Percentiles rank a stretch among this genome's conserved stretches.
These are phyloP conservation scores for Meriones psammophilus DNA, from an alignment of 2,797 vertebrate genomes.

Conservation along the genomic window DNA sequence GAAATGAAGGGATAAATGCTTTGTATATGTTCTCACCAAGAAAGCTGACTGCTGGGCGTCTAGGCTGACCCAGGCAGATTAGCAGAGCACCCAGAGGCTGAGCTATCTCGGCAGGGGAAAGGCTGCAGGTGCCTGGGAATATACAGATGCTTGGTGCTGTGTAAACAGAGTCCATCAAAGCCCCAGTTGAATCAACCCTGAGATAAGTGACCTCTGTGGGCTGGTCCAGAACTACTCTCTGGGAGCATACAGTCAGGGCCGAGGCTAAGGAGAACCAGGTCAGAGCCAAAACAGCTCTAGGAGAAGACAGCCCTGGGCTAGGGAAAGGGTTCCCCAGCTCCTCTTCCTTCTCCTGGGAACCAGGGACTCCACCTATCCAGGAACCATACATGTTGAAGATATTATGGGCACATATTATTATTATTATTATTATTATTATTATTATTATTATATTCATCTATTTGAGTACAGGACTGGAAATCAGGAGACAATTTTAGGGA, in stretches of 20 bases:
- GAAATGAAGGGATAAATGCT: not conserved
- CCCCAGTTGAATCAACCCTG: not conserved
- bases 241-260: not conserved
- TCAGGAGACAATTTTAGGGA: not conserved
- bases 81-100: slow-evolving; percentile 63
- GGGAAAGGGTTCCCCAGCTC: not conserved
- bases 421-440: not conserved
- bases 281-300: not conserved
- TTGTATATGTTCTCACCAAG: slow-evolving; percentile 66
- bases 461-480: not conserved
- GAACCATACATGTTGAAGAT: not conserved
- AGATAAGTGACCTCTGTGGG: not conserved
- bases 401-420: not conserved
- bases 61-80: slow-evolving; percentile 68
- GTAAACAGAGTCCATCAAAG: slow-evolving; percentile 51
- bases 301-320: not conserved
- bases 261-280: not conserved
- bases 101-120: not conserved
- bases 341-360: not conserved
- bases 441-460: not conserved
- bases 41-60: slow-evolving; percentile 70
- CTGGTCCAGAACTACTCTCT: slow-evolving; percentile 5
- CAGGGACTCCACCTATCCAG: not conserved
- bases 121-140: slow-evolving; percentile 78
- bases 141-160: slow-evolving; percentile 16